These are phyloP conservation scores for Steatornis caripensis DNA, from an alignment of 2,113 vertebrate genomes.

Conservation along the genomic window DNA sequence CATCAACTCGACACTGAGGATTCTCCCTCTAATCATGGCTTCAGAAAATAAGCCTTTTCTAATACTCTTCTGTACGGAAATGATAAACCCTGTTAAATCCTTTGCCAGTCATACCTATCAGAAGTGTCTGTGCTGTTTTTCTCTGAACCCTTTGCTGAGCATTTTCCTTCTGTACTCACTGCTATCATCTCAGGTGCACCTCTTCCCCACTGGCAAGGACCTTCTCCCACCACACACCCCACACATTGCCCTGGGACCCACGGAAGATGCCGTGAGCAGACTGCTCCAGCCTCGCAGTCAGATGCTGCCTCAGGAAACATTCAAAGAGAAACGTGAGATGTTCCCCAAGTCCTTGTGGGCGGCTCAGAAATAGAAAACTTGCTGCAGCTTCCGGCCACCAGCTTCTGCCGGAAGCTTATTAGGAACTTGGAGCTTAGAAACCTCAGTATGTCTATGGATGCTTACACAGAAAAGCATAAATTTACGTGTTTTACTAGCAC, in stretches of 20 bases:
- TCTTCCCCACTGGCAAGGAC: background rate
- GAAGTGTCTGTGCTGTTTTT: background rate
- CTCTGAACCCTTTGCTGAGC: background rate
- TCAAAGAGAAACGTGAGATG: background rate
- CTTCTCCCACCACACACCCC: background rate
- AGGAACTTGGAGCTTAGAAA: background rate
- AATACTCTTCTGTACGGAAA: background rate
- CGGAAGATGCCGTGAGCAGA: background rate
- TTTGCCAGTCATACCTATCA: background rate
- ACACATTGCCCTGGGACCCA: background rate
- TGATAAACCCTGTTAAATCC: background rate
- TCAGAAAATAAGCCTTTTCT: background rate
- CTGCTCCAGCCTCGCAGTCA: background rate
- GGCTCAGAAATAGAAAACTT: background rate
- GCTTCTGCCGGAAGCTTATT: background rate
- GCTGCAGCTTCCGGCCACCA: background rate
- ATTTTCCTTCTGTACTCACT: background rate
- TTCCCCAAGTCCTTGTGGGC: background rate
- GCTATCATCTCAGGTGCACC: rapidly evolving
- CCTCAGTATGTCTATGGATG: background rate
- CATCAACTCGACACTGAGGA: background rate
- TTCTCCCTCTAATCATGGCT: background rate
- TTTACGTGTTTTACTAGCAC: background rate
- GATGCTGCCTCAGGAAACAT: background rate
- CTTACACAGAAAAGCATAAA: background rate